phyloP scores from a whole-genome alignment of 2,888 invertebrate genomes.

The Branchipolynoe longqiensis region DNA sequence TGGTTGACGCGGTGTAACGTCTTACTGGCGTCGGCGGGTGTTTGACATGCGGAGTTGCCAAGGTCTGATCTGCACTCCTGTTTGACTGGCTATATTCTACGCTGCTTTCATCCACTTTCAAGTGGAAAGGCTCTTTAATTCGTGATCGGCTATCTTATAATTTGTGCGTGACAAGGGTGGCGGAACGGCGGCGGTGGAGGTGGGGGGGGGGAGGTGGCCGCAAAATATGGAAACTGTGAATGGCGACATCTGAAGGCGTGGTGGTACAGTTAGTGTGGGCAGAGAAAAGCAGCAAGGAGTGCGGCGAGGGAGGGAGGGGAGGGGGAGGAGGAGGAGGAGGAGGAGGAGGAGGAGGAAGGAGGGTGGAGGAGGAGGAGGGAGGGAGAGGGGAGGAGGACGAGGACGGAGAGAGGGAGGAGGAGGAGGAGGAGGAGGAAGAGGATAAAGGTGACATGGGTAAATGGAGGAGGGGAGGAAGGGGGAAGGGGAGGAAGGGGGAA shows the following conservation, averaged over 20 bases:
- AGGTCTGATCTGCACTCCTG: no score
- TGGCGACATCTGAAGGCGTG: background rate
- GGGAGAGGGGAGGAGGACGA: background rate
- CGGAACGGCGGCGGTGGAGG: no score
- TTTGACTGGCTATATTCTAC: conserved; percentile 48
- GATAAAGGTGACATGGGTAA: background rate
- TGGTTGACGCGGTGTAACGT: no score
- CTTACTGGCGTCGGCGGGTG: no score
- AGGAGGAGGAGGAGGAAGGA: background rate
- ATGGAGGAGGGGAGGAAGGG: background rate
- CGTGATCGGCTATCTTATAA: conserved; percentile 48
- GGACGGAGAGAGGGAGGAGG: background rate
- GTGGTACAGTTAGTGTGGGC: background rate
- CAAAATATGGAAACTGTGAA: conserved; percentile 32
- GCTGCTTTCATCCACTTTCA: conserved; percentile 43
- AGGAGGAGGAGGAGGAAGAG: background rate
- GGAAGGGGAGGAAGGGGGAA: background rate
- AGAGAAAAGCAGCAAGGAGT: background rate
- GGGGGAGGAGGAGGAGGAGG: background rate
- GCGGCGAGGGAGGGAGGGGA: background rate
- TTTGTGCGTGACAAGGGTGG: conserved; percentile 49
- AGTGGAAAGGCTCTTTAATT: conserved; percentile 40
- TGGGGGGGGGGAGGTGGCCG: background rate
- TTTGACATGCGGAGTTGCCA: no score
- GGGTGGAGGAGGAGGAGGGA: background rate